Percentiles rank a stretch among this genome's conserved stretches.
Evolutionary conservation across 2,797 vertebrate species (phyloP).

Genomic region (Rachycentron canadum): DNA sequence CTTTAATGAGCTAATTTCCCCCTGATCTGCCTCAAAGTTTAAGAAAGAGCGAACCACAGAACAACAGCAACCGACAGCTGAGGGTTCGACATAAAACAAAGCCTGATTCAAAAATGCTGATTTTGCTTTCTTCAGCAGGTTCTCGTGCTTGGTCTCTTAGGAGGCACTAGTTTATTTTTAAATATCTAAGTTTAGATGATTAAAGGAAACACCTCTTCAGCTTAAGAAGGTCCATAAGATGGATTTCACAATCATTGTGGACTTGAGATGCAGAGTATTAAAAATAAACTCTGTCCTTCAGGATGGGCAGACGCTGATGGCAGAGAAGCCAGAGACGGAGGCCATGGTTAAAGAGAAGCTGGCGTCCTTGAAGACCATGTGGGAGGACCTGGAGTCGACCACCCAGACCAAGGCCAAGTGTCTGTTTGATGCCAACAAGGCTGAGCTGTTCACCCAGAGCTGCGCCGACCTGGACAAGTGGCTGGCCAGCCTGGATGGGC

Average conservation of each 20-base stretch:
- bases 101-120: too few species aligned
- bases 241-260: too few species aligned
- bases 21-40: too few species aligned
- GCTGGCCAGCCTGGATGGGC: slow-evolving; percentile 91
- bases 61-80: too few species aligned
- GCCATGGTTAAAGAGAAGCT: slow-evolving; percentile 93
- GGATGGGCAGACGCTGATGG: slow-evolving; percentile 93
- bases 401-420: slow-evolving; percentile 98
- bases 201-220: too few species aligned
- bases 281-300: slow-evolving; percentile 52
- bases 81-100: too few species aligned
- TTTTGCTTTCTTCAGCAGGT: too few species aligned
- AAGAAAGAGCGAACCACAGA: too few species aligned
- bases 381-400: slow-evolving; percentile 95
- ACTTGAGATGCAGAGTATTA: background rate
- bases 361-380: slow-evolving; percentile 89
- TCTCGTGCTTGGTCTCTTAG: too few species aligned
- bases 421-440: slow-evolving; percentile 98
- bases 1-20: too few species aligned
- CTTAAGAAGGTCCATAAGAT: too few species aligned
- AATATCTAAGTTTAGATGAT: background rate
- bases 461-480: slow-evolving; percentile 98
- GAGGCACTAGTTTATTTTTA: too few species aligned
- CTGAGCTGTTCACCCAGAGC: slow-evolving; percentile 98
- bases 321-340: slow-evolving; percentile 96